Evolutionary conservation across 2,888 invertebrate species (phyloP).

Genomic region (Rhamnusium bicolor): DNA sequence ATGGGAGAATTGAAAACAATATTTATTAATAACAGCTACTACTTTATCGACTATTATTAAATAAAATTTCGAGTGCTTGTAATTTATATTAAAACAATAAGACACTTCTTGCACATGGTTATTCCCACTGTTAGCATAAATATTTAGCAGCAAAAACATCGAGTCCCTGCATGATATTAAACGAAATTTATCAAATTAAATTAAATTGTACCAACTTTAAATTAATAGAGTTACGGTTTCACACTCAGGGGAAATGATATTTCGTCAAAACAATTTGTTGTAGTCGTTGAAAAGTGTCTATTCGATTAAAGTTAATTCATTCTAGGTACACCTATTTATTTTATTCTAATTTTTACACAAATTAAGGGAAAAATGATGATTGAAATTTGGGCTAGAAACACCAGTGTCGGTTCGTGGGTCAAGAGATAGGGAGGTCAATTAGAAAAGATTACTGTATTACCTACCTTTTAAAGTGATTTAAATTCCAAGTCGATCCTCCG

Average conservation of each 20-base stretch:
- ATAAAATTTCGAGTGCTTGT: background rate
- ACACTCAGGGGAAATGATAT: background rate
- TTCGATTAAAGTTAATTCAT: background rate
- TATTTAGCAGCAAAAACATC: background rate
- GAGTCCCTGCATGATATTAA: background rate
- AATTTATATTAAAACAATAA: background rate
- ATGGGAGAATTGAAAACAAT: background rate
- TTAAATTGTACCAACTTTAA: constrained; percentile 15
- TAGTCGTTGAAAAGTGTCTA: background rate
- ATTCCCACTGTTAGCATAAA: background rate
- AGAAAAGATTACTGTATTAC: too few relatives aligned
- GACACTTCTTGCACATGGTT: background rate
- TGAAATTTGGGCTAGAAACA: too few relatives aligned
- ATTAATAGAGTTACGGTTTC: constrained; percentile 4
- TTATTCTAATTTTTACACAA: too few relatives aligned
- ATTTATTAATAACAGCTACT: background rate
- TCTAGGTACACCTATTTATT: background rate
- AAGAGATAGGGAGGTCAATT: too few relatives aligned
- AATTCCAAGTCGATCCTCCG: too few relatives aligned
- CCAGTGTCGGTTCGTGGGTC: too few relatives aligned
- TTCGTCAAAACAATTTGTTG: background rate
- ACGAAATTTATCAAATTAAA: constrained; percentile 9
- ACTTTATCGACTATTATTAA: background rate
- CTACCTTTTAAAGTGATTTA: too few relatives aligned
- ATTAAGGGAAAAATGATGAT: too few relatives aligned